These are phyloP conservation scores for Loriculus beryllinus DNA, from an alignment of 2,797 vertebrate species.

Conservation along the genomic window DNA sequence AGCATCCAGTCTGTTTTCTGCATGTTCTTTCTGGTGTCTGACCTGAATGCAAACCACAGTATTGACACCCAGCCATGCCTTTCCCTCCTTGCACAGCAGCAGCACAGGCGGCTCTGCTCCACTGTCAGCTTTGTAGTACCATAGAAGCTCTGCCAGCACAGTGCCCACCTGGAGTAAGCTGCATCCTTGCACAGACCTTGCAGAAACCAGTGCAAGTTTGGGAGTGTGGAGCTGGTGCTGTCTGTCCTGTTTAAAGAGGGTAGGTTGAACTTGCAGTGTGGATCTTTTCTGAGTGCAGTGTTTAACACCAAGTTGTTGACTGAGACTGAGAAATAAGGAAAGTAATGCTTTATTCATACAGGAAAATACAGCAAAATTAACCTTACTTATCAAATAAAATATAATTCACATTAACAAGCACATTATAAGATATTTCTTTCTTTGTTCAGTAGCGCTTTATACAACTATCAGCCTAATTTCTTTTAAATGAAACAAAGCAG, in stretches of 20 bases:
- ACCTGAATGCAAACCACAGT: accelerated
- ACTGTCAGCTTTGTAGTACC: not conserved
- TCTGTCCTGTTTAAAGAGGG: not conserved
- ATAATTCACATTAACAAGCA: not conserved
- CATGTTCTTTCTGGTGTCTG: not conserved
- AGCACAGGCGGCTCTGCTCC: not conserved
- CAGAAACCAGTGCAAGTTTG: not conserved
- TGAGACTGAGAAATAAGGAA: not conserved
- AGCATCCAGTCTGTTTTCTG: not conserved
- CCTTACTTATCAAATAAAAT: not conserved
- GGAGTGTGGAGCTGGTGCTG: not conserved
- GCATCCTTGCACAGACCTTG: not conserved
- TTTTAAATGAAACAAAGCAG: not conserved
- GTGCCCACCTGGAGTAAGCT: accelerated
- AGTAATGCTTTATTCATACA: not conserved
- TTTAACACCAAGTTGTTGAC: not conserved
- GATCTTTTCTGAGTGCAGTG: not conserved
- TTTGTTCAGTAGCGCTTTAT: not conserved
- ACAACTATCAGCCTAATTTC: not conserved
- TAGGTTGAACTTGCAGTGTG: not conserved
- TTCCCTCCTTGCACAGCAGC: not conserved
- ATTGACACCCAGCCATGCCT: accelerated
- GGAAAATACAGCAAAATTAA: not conserved
- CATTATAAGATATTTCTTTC: not conserved
- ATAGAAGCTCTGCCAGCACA: not conserved